These are phyloP conservation scores for Perodicticus potto DNA, from an alignment of 2,797 vertebrate species.

Conservation along the genomic window DNA sequence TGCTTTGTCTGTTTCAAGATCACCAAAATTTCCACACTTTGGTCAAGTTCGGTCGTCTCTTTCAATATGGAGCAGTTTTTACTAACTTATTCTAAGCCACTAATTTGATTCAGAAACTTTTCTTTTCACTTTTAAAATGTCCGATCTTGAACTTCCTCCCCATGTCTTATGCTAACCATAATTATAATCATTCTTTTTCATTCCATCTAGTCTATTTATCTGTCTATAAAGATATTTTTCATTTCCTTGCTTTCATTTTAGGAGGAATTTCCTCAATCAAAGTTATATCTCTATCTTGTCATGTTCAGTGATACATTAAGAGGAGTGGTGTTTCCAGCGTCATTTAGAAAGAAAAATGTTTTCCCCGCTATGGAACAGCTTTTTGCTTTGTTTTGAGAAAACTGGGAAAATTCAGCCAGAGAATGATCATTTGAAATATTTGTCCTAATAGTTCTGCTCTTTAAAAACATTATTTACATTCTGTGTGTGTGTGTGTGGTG, in stretches of 20 bases:
- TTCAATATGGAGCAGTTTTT: neutral
- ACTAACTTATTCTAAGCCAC: neutral
- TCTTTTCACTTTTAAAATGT: neutral
- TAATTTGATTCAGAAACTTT: neutral
- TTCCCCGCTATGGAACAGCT: neutral
- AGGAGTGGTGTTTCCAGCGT: neutral
- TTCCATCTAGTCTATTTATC: neutral
- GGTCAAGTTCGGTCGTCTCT: neutral
- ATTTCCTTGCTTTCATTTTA: neutral
- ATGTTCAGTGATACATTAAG: slow-evolving; percentile 1
- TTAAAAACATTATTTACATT: neutral
- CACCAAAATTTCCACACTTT: neutral
- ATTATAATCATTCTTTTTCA: neutral
- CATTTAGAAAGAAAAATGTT: neutral
- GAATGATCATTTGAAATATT: slow-evolving; percentile 6
- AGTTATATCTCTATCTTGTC: neutral
- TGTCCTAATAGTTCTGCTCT: neutral
- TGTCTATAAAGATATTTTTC: neutral
- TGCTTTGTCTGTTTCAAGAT: neutral
- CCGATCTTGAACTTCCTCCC: neutral
- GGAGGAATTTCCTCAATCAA: neutral
- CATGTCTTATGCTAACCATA: neutral
- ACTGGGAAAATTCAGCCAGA: neutral
- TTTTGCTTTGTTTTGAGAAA: neutral
- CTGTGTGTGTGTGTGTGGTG: neutral